Percentiles rank a stretch among this genome's conserved stretches.
phyloP scores from a whole-genome alignment of 1,140 invertebrate species.

The Oedothorax gibbosus region DNA sequence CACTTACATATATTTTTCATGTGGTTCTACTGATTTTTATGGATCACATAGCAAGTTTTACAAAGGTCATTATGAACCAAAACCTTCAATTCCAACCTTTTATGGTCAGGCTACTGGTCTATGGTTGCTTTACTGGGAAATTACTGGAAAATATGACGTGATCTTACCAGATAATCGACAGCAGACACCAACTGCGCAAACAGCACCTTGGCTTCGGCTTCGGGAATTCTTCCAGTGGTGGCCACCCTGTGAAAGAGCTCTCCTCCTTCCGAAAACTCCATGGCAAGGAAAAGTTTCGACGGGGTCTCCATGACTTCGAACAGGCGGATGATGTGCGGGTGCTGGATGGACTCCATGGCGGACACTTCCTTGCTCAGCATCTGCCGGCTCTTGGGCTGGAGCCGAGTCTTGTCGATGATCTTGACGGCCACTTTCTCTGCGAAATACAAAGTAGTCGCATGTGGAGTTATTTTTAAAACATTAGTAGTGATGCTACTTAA shows the following conservation, averaged over 20 bases:
- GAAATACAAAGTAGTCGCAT: slow-evolving; percentile 36
- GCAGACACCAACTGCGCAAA: slow-evolving; percentile 85
- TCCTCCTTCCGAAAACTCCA: slow-evolving; percentile 87
- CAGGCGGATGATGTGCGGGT: slow-evolving; percentile 83
- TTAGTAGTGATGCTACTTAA: too few relatives aligned
- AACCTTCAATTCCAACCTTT: too few relatives aligned
- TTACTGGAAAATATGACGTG: too few relatives aligned
- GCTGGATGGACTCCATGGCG: slow-evolving; percentile 81
- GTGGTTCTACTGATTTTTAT: too few relatives aligned
- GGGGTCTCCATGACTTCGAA: slow-evolving; percentile 84
- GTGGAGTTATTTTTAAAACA: too few relatives aligned
- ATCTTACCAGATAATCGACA: slow-evolving; percentile 83
- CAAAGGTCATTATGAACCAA: too few relatives aligned
- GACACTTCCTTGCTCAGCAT: slow-evolving; percentile 83
- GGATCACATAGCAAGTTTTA: too few relatives aligned
- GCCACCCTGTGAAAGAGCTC: slow-evolving; percentile 87
- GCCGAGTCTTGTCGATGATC: slow-evolving; percentile 84
- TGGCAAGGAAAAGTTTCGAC: slow-evolving; percentile 83
- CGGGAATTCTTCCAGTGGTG: slow-evolving; percentile 78
- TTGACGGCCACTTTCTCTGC: slow-evolving; percentile 88
- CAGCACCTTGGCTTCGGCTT: slow-evolving; percentile 79
- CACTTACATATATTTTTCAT: too few relatives aligned
- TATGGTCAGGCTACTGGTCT: too few relatives aligned
- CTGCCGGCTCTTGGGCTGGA: slow-evolving; percentile 82
- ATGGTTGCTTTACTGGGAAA: too few relatives aligned